Evolutionary conservation across 2,113 vertebrate genomes (phyloP), one percentile per base, ranked within the genome.

Genomic region (Oreochromis spilurus): DNA sequence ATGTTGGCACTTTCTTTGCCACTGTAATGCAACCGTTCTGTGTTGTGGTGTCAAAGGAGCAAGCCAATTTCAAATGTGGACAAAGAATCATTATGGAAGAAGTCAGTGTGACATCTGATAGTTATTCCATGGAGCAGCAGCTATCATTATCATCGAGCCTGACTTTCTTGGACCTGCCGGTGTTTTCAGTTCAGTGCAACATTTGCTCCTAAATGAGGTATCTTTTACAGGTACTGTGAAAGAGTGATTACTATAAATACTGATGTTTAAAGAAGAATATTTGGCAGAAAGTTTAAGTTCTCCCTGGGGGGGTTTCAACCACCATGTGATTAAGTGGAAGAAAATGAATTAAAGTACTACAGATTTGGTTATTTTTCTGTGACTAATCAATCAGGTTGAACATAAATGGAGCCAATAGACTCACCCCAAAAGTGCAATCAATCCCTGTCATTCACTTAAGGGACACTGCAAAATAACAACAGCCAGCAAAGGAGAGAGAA

Each of bases 61-160:
- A 19, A 87, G 83, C 65, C 83, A 89, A 91, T 92, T 90, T 92
- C 19, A 60, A 88, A 87, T 82, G 65, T 24, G 79, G 83, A 91
- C 84, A 94, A 83, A 89, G 78, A 90, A 81, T 90, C 84, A 90
- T 88, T 89, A 75, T 6, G 75, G 82, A 79, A 91, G 82, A 85
- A 90, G 87, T 92, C 75, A 53, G 80, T n/a, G 70, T 87, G 87
- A 91, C 87, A 84, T 86, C 82, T 53, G 50, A 91, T 81, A 38
- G 87, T 36, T 67, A 89, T 85, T 88, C 84, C 82, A 24, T 0
- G 40, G 77, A 84, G 85, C 81, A 58, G 67, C 38, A 1, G 2
- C 78, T 34, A 24, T 88, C 82, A 89, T 92, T 83, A 90, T 34
- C 10, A 21, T 5, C 79, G 53, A 58, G 79, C 17, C 57, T 11